Base-by-base conservation (phyloP, 2,113 vertebrate species). In the Tachysurus fulvidraco region DNA sequence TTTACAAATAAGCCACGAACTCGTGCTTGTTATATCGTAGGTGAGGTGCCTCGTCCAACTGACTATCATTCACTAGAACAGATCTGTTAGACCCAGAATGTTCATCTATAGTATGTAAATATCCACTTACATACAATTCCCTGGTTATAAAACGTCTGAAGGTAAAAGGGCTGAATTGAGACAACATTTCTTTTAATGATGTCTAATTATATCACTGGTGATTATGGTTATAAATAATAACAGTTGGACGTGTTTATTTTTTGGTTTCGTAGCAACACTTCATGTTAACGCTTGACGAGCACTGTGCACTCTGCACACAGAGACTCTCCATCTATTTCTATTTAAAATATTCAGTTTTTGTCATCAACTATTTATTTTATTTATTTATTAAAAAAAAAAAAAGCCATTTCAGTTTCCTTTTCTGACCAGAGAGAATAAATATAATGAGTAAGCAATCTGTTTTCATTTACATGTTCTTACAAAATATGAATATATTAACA, bases 1-100 rank as follows among this genome's bases (percentile, higher is more conserved):
- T 93, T 87, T 90, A 93, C 91, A 94, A 94, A 93, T 90, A 23
- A 92, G 91, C 90, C 89, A 85, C 92, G 92, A 60, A 62, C 52
- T 69, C 89, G 5, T 74, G 85, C 89, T 94, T 93, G 81, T 95
- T 95, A 91, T 91, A 89, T 41, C 55, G 83, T 83, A 77, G 90
- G 83, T 91, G 90, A 92, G 91, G 91, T 85, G 86, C 85, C 89
- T 90, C 89, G 90, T 92, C 92, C 62, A 83, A 59, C 46, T 50
- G 46, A 50, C 5, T 41, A 71, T 9, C 19, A 19, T 41, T 71
- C 30, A 13, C 71, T 5, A 74, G 2, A 46, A 74, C 19, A 46
- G 41, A 23, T 50, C 41, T 23, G 19, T 21, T 9, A 71, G 3
- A 71, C 21, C 17, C 17, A 3, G 30, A 17, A 17, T 71, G n/a